Evolutionary conservation across 2,888 invertebrate species (phyloP).

Genomic region (Listrodromus nycthemerus): DNA sequence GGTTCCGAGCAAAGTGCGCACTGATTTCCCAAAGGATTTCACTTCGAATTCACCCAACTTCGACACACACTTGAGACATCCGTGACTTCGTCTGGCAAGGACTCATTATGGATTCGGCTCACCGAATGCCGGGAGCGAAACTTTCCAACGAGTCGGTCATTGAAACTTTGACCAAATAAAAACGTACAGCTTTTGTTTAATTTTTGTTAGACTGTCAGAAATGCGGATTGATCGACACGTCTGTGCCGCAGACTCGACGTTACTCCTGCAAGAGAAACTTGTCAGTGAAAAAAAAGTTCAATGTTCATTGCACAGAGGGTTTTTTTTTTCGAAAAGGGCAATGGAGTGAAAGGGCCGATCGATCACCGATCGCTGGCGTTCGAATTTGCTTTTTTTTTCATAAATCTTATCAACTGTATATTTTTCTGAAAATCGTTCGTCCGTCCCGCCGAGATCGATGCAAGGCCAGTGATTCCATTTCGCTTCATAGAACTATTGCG

Average conservation of each 20-base stretch:
- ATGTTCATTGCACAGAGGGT: neutral
- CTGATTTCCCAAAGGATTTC: neutral
- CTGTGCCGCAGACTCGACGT: neutral
- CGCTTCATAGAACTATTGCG: no score
- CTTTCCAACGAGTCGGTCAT: neutral
- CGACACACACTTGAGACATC: neutral
- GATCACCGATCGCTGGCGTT: neutral
- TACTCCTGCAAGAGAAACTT: neutral
- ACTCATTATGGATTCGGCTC: neutral
- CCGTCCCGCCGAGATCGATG: neutral
- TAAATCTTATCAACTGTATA: neutral
- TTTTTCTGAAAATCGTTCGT: neutral
- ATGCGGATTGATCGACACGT: neutral
- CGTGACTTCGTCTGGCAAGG: neutral
- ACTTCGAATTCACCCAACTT: neutral
- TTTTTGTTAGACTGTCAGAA: neutral
- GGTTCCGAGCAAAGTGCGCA: neutral
- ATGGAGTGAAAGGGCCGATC: neutral
- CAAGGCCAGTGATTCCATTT: no score
- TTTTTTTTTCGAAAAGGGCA: neutral
- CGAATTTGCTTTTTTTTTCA: neutral
- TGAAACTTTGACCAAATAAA: neutral
- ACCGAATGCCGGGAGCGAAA: neutral
- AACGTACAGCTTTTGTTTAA: neutral
- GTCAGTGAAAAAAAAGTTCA: neutral